These are phyloP conservation scores for Parasteatoda tepidariorum DNA, from an alignment of 1,140 invertebrate genomes.

Conservation along the genomic window DNA sequence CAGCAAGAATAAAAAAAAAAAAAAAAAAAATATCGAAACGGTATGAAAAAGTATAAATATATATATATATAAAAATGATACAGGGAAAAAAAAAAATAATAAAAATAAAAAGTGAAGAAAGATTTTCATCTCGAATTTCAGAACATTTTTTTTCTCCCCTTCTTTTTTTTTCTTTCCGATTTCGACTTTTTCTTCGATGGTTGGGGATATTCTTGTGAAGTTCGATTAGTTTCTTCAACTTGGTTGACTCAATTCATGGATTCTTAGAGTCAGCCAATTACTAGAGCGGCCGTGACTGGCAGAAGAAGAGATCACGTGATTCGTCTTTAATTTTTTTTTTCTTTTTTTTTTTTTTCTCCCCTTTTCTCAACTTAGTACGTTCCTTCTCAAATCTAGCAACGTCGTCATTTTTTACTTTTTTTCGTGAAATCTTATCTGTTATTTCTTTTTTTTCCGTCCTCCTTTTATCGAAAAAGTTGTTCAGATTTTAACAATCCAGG, in stretches of 20 bases:
- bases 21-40: constrained; percentile 37
- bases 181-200: constrained; percentile 5
- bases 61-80: constrained; percentile 32
- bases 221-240: constrained; percentile 60
- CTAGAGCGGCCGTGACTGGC: constrained; percentile 55
- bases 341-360: no score
- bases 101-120: constrained; percentile 29
- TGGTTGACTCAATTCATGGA: constrained; percentile 59
- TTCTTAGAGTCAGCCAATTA: constrained; percentile 53
- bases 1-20: constrained; percentile 35
- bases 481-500: neutral
- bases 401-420: neutral
- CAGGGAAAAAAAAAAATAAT: constrained; percentile 13
- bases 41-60: constrained; percentile 41
- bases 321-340: constrained; percentile 47
- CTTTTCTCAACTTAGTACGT: neutral
- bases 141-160: constrained; percentile 32
- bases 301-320: constrained; percentile 59
- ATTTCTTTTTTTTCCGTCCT: neutral
- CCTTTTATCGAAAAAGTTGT: neutral
- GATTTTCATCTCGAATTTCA: constrained; percentile 60
- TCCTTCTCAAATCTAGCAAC: neutral
- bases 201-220: constrained; percentile 56
- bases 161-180: constrained; percentile 15
- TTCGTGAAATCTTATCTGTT: neutral